phyloP scores from a whole-genome alignment of 2,113 vertebrate species.

The Mus pahari region DNA sequence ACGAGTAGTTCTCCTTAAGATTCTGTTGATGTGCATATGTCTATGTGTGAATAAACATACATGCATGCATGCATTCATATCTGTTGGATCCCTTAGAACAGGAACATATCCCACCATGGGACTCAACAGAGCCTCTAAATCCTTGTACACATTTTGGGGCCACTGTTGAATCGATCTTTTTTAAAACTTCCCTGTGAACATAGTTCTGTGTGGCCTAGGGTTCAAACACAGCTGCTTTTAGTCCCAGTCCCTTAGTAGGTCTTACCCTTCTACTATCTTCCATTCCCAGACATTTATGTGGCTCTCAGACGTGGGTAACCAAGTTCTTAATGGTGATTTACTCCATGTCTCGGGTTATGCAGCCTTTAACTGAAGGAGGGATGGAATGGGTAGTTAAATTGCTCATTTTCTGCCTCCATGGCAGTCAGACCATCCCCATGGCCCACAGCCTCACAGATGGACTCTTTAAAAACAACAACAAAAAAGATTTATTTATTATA shows the following conservation, averaged over 20 bases:
- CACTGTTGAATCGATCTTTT: background rate
- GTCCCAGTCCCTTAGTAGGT: background rate
- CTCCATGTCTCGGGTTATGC: background rate
- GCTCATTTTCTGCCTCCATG: background rate
- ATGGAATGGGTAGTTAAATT: background rate
- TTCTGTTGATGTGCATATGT: background rate
- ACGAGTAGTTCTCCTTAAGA: background rate
- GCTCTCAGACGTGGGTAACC: background rate
- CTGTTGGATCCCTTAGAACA: background rate
- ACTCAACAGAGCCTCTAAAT: background rate
- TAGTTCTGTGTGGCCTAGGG: background rate
- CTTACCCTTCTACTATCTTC: background rate
- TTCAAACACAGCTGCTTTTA: background rate
- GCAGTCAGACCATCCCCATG: background rate
- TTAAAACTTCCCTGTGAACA: background rate
- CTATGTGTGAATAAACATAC: background rate
- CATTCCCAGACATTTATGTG: background rate
- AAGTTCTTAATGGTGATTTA: background rate
- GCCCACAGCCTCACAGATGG: background rate
- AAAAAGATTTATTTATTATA: too few relatives aligned
- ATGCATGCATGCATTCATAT: background rate
- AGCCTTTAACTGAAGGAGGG: background rate
- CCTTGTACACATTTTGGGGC: background rate
- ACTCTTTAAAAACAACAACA: too few relatives aligned
- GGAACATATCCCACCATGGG: background rate